Base-by-base conservation (phyloP, 2,113 vertebrate species). In the Himantopus leucocephalus region DNA sequence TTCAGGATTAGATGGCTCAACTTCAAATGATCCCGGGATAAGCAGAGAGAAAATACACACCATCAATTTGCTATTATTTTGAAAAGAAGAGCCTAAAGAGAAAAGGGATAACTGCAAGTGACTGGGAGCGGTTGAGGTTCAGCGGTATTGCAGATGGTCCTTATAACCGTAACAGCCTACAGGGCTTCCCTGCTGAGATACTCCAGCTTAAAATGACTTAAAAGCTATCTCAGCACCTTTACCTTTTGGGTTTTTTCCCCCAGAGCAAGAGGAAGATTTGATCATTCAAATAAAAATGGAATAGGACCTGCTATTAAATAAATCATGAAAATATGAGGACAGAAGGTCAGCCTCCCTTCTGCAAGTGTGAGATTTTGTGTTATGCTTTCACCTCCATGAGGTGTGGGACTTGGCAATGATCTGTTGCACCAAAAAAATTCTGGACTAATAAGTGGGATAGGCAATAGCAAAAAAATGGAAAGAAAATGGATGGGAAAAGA, bases 1-100 rank as follows among this genome's bases (percentile, higher is more conserved):
- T 91, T 60, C 64, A 1, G 48, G 72, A 96, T 97, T 97, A 96
- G 82, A n/a, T 93, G 79, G 78, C 75, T 93, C 79, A 71, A 45
- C 88, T 88, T 94, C 85, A 92, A 84, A 91, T 92, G 83, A 60
- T 72, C 52, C 76, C n/a, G 70, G 78, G 88, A 88, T 88, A 87
- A 93, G 60, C 67, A 71, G 18, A 72, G 71, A 50, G 59, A 93
- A 96, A 96, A 96, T 75, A 39, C 26, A 79, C 72, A 50, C 48
- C 72, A 58, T 80, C 67, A 20, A 2, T 83, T 93, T 81, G 78
- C 58, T 90, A 34, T 66, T 72, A 71, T 95, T 93, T 88, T 58
- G 24, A 34, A 85, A 85, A 78, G 67, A 88, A 43, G 63, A 63
- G 50, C 59, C 72, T 45, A 12, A 72, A 90, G 35, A 93, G 80